phyloP scores from a whole-genome alignment of 2,888 invertebrate species.

The Isoperla grammatica region DNA sequence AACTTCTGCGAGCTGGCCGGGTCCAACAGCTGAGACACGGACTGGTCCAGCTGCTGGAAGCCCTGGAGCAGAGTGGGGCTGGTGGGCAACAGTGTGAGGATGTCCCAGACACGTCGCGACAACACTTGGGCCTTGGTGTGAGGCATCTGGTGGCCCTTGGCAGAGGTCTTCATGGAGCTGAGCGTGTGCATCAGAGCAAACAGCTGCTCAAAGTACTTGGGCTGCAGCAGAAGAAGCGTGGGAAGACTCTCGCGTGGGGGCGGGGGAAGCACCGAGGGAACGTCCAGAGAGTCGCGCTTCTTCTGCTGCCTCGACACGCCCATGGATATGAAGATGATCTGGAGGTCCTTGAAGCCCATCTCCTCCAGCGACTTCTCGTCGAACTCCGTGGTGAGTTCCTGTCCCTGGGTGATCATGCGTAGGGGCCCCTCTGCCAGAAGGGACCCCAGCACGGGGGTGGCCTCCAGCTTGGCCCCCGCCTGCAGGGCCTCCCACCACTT shows the following conservation, averaged over 20 bases:
- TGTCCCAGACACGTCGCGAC: slow-evolving; percentile 91
- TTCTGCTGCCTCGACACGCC: slow-evolving; percentile 63
- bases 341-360: slow-evolving; percentile 88
- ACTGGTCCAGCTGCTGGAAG: slow-evolving; percentile 65
- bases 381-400: slow-evolving; percentile 86
- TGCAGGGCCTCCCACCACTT: slow-evolving; percentile 79
- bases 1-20: slow-evolving; percentile 87
- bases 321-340: slow-evolving; percentile 86
- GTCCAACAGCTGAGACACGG: slow-evolving; percentile 71
- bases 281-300: slow-evolving; percentile 65
- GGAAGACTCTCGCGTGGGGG: slow-evolving; percentile 78
- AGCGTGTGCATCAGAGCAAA: slow-evolving; percentile 87
- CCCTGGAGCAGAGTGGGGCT: slow-evolving; percentile 80
- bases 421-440: slow-evolving; percentile 77
- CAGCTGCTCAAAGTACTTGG: slow-evolving; percentile 85
- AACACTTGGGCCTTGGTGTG: slow-evolving; percentile 62
- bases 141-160: slow-evolving; percentile 47
- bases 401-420: slow-evolving; percentile 88
- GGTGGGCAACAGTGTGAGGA: slow-evolving; percentile 84
- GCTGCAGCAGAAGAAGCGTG: slow-evolving; percentile 74
- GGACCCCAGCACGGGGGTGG: slow-evolving; percentile 57
- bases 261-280: slow-evolving; percentile 80
- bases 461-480: slow-evolving; percentile 37
- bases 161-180: slow-evolving; percentile 76
- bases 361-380: slow-evolving; percentile 88